Percentiles rank a stretch among this genome's conserved stretches.
Evolutionary conservation across 2,797 vertebrate species (phyloP).

Genomic region (Rhynchotus rufescens): DNA sequence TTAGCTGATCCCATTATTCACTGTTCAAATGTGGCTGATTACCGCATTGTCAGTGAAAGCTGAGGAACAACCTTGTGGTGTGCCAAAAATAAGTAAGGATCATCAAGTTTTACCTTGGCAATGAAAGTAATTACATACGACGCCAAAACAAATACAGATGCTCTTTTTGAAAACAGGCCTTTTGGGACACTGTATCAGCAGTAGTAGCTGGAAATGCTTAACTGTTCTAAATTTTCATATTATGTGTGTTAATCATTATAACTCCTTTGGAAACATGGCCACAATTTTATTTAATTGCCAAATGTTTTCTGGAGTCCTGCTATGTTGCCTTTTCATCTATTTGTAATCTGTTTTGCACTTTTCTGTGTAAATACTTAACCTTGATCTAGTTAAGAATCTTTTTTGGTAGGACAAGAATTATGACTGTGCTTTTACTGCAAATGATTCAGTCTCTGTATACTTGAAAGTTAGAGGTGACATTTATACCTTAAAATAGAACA

Average conservation of each 20-base stretch:
- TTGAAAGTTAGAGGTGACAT: neutral
- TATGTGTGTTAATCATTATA: neutral
- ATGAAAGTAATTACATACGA: neutral
- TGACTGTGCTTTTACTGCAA: neutral
- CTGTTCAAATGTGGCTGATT: neutral
- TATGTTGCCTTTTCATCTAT: neutral
- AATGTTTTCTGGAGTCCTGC: neutral
- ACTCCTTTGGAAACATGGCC: neutral
- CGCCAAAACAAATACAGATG: neutral
- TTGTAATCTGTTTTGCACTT: too few species aligned
- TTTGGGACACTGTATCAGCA: neutral
- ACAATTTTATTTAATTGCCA: neutral
- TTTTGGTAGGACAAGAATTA: neutral
- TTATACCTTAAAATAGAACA: neutral
- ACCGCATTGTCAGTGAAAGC: neutral
- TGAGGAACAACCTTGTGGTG: neutral
- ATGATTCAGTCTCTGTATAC: neutral
- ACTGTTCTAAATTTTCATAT: neutral
- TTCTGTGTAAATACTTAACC: neutral
- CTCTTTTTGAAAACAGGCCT: neutral
- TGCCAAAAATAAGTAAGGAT: slow-evolving; percentile 18
- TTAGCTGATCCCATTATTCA: neutral
- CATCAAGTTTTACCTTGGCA: slow-evolving; percentile 9
- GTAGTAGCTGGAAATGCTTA: neutral
- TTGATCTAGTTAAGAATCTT: neutral